Evolutionary conservation across 2,888 invertebrate species (phyloP), one percentile per base, ranked within the genome.

Genomic region (Lypha dubia): DNA sequence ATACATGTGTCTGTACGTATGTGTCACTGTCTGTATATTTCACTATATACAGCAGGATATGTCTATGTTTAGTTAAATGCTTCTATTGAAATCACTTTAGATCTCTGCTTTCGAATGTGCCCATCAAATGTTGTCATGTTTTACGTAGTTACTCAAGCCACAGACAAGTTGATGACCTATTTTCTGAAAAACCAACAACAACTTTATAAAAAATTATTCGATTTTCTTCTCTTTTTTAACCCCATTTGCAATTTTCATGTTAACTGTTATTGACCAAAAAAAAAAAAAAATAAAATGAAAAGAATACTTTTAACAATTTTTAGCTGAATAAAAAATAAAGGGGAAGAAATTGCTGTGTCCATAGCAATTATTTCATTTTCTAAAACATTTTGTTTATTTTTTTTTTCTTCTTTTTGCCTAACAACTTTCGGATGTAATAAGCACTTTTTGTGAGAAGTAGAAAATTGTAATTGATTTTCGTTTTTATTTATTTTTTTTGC

Each of bases 311-410:
- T 22, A 44, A 62, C 11, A 38, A 51, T 62, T 76, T 77, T 70
- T 70, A n/a, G 38, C 41, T 62, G n/a, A 49, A 6, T n/a, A 60
- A 11, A 20, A 63, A 75, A 62, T 35, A 49, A 22, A n/a, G n/a
- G n/a, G n/a, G n/a, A 56, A 49, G 22, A 53, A 60, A 60, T 5
- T 65, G 49, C 67, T 46, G 58, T 58, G 58, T 44, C 38, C 38
- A 38, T 11, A 60, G 77, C 68, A 77, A 77, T 77, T 77, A 77
- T 77, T 60, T 77, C 51, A 76, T 75, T 63, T 75, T 56, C 38
- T 32, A 53, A 44, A 22, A 32, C n/a, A 68, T n/a, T 46, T n/a
- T n/a, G n/a, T n/a, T n/a, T n/a, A n/a, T n/a, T n/a, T n/a, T n/a
- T n/a, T n/a, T n/a, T n/a, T n/a, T n/a, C n/a, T n/a, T 71, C 41